Percentiles rank a stretch among this genome's conserved stretches.
Evolutionary conservation across 2,797 vertebrate species (phyloP).

Genomic region (Falco rusticolus): DNA sequence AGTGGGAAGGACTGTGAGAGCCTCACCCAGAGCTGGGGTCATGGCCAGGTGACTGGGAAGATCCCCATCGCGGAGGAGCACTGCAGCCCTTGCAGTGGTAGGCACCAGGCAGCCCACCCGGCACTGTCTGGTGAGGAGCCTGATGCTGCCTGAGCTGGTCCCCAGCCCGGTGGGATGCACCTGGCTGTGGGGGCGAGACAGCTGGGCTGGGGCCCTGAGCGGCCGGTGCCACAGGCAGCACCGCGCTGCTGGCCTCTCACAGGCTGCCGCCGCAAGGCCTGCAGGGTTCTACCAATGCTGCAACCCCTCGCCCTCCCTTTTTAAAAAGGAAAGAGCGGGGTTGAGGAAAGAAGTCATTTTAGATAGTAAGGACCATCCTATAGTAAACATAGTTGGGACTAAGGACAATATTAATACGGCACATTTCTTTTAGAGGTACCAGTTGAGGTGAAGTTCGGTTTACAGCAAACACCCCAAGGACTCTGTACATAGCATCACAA

Average conservation of each 20-base stretch:
- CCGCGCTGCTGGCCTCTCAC: not conserved
- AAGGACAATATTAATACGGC: not conserved
- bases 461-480: not conserved
- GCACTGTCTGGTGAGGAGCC: not conserved
- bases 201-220: not conserved
- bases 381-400: not conserved
- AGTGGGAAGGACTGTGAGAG: not conserved
- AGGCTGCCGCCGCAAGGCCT: fast-evolving
- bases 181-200: fast-evolving
- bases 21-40: not conserved
- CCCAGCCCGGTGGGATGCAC: not conserved
- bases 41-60: not conserved
- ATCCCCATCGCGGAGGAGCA: fast-evolving
- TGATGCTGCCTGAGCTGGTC: not conserved
- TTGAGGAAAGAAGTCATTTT: not conserved
- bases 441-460: not conserved
- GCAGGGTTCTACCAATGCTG: not conserved
- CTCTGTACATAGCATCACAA: too few relatives aligned
- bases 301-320: not conserved
- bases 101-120: not conserved
- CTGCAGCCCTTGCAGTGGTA: not conserved
- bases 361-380: not conserved
- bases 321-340: not conserved
- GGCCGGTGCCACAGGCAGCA: not conserved
- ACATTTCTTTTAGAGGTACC: not conserved